Base-by-base conservation (phyloP, 2,113 vertebrate genomes). In the Hydrolagus affinis region DNA sequence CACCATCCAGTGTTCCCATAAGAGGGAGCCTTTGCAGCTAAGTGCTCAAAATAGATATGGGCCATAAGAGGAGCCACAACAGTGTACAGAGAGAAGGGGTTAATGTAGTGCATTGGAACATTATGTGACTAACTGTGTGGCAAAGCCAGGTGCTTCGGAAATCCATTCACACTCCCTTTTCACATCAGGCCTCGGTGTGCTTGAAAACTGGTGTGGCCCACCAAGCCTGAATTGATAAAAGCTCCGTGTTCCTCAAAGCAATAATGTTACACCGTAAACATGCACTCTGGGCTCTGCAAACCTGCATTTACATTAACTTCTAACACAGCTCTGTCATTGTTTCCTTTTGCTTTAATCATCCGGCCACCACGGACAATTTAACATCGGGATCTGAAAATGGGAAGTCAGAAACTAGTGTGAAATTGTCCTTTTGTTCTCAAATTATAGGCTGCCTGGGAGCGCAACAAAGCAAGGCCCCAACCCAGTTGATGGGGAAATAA, bases 361-460 rank as follows among this genome's bases (percentile, higher is more conserved):
- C 73, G 8, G 17, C 10, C 73, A 56, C 17, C 17, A 75, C 9
- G 32, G 6, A 21, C 14, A 30, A n/a, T 75, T 56, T 75, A 19
- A 75, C 73, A 56, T 9, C 30, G 21, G 73, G 73, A 75, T 75
- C 56, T 75, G 73, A 75, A 75, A 75, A 75, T 12, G 19, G 73
- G 73, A 75, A 75, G 73, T 75, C 8, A 56, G 11, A 75, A 75
- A 19, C 73, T 44, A 75, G 73, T 75, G 73, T 56, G 73, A 75
- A 75, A 75, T 75, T 75, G 73, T 9, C 73, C 32, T 75, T 75
- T 75, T 75, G 32, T 75, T 75, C 73, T 11, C 73, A 75, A 75
- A 75, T 75, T 75, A 75, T 32, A 56, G 73, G 30, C 32, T 56
- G 8, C 73, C 73, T 44, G 21, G 32, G 44, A 6, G 2, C 2